Base-by-base conservation (phyloP, 1,140 invertebrate genomes). In the Pinna nobilis region DNA sequence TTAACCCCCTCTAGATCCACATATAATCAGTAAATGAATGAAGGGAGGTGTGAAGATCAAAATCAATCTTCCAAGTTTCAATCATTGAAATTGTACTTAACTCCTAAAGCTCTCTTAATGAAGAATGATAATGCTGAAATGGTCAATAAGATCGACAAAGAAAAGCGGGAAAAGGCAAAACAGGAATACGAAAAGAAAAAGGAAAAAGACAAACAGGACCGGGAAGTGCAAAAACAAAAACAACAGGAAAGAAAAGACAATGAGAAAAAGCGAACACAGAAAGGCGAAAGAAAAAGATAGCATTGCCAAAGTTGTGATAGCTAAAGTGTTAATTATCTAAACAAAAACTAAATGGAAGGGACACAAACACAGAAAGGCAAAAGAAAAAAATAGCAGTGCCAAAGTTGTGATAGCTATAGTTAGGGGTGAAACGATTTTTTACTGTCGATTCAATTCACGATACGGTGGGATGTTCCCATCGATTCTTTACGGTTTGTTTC, bases 181-280 rank as follows among this genome's bases (percentile, higher is more conserved):
- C 61, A 77, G 51, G 82, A 83, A 35, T 37, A 73, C 2, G 80
- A 83, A n/a, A 82, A 81, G 37, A 85, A 85, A 63, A 81, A 81
- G 28, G 82, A 85, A 64, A 85, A 85, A 39, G 82, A 85, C 39
- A 81, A 81, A 70, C 76, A 74, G 44, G 83, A 85, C 20, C 74
- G 80, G 30, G 77, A 77, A 28, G 61, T 65, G 18, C 83, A 85
- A 77, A 80, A 81, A 67, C 77, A 82, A 67, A 85, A 85, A 64
- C 69, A 80, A 32, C 71, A 79, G 20, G 80, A 85, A 4, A 77
- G 80, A 51, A 85, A 85, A 53, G 82, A 85, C 0, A 65, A 68
- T 1, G 82, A 85, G 73, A 85, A 85, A 72, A 85, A 85, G 59
- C 70, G 82, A 11, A 85, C 82, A 33, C 81, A 83, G 68, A 85